These are phyloP conservation scores for Coptotermes formosanus DNA, from an alignment of 1,140 invertebrate species.

Conservation along the genomic window DNA sequence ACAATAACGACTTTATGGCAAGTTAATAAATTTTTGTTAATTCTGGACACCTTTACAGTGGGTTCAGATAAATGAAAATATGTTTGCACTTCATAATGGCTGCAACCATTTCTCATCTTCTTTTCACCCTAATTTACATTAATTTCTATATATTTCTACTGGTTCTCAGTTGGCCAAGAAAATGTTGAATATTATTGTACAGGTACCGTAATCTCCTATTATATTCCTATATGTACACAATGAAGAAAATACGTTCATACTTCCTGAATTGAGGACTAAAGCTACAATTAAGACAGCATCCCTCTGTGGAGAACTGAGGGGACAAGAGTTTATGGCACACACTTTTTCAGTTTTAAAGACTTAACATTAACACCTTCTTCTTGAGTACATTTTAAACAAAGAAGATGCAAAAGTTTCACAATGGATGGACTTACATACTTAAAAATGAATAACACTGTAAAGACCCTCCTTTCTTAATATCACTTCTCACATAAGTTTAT, in stretches of 20 bases:
- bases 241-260: constrained; percentile 32
- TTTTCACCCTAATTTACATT: constrained; percentile 15
- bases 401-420: constrained; percentile 20
- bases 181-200: constrained; percentile 29
- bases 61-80: constrained; percentile 10
- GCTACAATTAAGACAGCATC: constrained; percentile 3
- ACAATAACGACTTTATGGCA: constrained; percentile 21
- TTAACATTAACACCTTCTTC: constrained; percentile 1
- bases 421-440: background rate
- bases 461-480: background rate
- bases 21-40: constrained; percentile 25
- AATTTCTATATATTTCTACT: constrained; percentile 15
- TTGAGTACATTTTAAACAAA: background rate
- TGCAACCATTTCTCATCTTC: background rate
- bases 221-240: constrained; percentile 21
- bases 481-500: background rate
- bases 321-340: background rate
- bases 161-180: constrained; percentile 14
- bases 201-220: constrained; percentile 31
- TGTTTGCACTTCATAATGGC: background rate
- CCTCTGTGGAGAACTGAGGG: background rate
- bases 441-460: background rate
- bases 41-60: background rate
- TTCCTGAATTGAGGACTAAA: constrained; percentile 24
- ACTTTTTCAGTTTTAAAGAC: background rate